Evolutionary conservation across 2,113 vertebrate genomes (phyloP), one percentile per base, ranked within the genome.

Genomic region (Plecturocebus donacophilus): DNA sequence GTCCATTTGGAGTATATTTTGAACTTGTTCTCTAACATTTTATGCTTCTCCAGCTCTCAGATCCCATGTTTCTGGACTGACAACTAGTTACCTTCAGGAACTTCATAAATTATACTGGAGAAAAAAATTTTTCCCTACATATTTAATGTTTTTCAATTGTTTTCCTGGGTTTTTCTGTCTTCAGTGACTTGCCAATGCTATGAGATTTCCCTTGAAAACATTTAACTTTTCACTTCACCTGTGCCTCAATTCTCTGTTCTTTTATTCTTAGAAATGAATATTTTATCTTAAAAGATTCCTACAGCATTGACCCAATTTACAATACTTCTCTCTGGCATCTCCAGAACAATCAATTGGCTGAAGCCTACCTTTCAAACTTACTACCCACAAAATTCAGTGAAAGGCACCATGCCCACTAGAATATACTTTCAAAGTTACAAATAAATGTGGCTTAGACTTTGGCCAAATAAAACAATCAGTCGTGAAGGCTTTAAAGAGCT

Each of bases 151-250:
- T 93, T 61, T 54, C 42, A 5, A 76, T 77, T 4, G 17, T 20
- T 91, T 97, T 45, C 25, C 40, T 76, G 68, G 54, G 12, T 35
- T 80, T 96, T 87, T 96, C 94, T 90, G n/a, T 80, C 61, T 35
- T 56, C 14, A 54, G 25, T 91, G 9, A 66, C 14, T 94, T 81
- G 17, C 42, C 11, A 40, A 32, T 75, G n/a, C 8, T 58, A 21
- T 17, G 52, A 30, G 30, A 90, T 71, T 95, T 85, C 64, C 75
- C 42, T 81, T 64, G 61, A 91, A 97, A 75, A 88, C 45, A 40
- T n/a, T 88, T 42, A 64, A 82, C 76, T 87, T 93, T 93, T 25
- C 2, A 61, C 45, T 49, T 87, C 40, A 80, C 25, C 27, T 47
- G 6, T 49, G 64, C 32, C 7, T 88, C 16, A 80, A 81, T 56